These are phyloP conservation scores for Lycaon pictus DNA, from an alignment of 2,113 vertebrate genomes.

Conservation along the genomic window DNA sequence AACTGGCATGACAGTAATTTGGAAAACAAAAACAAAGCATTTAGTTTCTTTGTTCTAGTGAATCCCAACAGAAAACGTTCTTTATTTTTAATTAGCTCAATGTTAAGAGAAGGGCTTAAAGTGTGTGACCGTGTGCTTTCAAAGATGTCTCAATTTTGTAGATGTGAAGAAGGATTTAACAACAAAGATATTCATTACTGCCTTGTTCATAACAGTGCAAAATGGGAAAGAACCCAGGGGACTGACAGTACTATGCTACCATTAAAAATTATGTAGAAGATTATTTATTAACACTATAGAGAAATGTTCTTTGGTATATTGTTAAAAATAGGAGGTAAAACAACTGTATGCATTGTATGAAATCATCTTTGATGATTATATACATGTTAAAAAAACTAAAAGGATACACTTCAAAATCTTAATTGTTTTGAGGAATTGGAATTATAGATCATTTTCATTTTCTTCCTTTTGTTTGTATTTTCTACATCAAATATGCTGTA, in stretches of 20 bases:
- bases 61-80: constrained; percentile 17
- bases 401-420: constrained; percentile 30
- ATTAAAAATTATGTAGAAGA: background rate
- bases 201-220: constrained; percentile 47
- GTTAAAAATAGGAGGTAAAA: background rate
- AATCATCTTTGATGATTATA: background rate
- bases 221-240: background rate
- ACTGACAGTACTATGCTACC: background rate
- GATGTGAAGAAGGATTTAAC: constrained; percentile 20
- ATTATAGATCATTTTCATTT: constrained; percentile 3
- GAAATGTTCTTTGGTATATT: background rate
- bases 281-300: constrained; percentile 4
- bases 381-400: constrained; percentile 21
- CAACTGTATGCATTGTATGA: background rate
- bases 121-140: constrained; percentile 3
- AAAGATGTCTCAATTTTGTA: background rate
- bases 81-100: constrained; percentile 58
- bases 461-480: background rate
- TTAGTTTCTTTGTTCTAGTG: constrained; percentile 8
- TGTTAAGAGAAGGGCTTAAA: background rate
- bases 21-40: constrained; percentile 45
- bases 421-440: constrained; percentile 5
- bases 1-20: background rate
- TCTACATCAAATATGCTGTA: background rate
- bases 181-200: background rate